These are phyloP conservation scores for Julus scanicus DNA, from an alignment of 2,888 invertebrate genomes.

Conservation along the genomic window DNA sequence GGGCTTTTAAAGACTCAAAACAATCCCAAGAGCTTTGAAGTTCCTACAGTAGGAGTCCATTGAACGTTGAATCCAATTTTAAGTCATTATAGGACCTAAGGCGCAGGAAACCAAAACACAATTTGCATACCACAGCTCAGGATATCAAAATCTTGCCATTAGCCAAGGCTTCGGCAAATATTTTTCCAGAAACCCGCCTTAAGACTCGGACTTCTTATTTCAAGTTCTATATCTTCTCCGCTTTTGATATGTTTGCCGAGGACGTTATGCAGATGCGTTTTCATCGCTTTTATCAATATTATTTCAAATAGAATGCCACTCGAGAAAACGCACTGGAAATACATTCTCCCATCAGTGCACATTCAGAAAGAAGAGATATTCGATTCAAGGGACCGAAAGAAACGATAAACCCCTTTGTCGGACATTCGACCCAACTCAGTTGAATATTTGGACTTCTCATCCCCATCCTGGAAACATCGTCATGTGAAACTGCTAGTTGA, in stretches of 20 bases:
- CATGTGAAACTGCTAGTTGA: neutral
- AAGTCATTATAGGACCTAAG: too few relatives aligned
- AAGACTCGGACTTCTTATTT: neutral
- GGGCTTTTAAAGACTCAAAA: too few relatives aligned
- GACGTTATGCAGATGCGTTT: neutral
- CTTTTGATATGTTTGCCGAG: neutral
- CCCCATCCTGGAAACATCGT: neutral
- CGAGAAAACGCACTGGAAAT: neutral
- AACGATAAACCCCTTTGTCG: neutral
- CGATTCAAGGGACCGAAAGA: neutral
- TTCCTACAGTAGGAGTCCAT: too few relatives aligned
- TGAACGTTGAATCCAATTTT: too few relatives aligned
- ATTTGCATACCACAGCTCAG: neutral
- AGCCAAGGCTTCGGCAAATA: constrained; percentile 8
- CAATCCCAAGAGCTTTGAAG: too few relatives aligned
- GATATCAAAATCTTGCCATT: neutral
- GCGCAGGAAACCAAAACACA: neutral
- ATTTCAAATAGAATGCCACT: neutral
- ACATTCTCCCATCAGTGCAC: neutral
- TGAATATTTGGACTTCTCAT: neutral
- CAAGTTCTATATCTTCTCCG: neutral
- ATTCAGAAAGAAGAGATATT: too few relatives aligned
- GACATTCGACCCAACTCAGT: neutral
- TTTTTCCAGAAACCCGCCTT: constrained; percentile 8
- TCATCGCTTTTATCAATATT: constrained; percentile 14